Conservation (phyloP, 2,888 invertebrate species). For the Odontocerum albicorne region DNA sequence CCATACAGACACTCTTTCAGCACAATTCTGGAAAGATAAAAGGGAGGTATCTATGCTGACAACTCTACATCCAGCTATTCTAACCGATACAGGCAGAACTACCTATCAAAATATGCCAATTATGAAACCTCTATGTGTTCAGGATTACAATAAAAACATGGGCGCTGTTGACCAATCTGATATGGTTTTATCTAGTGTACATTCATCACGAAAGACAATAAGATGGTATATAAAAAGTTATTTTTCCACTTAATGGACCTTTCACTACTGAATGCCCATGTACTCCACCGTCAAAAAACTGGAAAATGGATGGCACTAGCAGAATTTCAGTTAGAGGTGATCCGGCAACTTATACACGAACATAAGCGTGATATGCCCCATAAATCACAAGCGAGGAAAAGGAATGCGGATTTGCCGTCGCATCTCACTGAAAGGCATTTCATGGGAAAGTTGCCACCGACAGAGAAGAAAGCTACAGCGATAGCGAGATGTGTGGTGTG, state of each 20-base stretch:
- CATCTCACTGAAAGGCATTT: too few species aligned
- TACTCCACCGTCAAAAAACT: background rate
- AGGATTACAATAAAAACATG: slow-evolving; percentile 13
- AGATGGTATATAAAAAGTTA: slow-evolving; percentile 13
- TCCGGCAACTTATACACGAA: too few species aligned
- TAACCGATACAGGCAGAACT: background rate
- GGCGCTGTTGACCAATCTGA: slow-evolving; percentile 8
- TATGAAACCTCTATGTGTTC: background rate
- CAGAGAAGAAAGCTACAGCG: too few species aligned
- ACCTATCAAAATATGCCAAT: background rate
- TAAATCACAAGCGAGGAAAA: too few species aligned
- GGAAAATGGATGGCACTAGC: too few species aligned
- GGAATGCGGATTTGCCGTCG: too few species aligned
- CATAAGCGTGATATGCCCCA: too few species aligned
- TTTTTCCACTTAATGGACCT: slow-evolving; percentile 14
- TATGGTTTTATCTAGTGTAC: slow-evolving; percentile 5
- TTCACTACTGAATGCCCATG: slow-evolving; percentile 12
- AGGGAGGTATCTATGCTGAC: slow-evolving; percentile 6
- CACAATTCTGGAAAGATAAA: slow-evolving; percentile 9
- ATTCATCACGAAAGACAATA: background rate
- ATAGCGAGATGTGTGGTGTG: too few species aligned
- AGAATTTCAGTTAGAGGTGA: too few species aligned
- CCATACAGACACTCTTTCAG: slow-evolving; percentile 1
- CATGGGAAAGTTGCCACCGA: too few species aligned
- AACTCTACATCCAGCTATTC: slow-evolving; percentile 8